These are phyloP conservation scores for Antennarius maculatus DNA, from an alignment of 2,797 vertebrate genomes.

Conservation along the genomic window DNA sequence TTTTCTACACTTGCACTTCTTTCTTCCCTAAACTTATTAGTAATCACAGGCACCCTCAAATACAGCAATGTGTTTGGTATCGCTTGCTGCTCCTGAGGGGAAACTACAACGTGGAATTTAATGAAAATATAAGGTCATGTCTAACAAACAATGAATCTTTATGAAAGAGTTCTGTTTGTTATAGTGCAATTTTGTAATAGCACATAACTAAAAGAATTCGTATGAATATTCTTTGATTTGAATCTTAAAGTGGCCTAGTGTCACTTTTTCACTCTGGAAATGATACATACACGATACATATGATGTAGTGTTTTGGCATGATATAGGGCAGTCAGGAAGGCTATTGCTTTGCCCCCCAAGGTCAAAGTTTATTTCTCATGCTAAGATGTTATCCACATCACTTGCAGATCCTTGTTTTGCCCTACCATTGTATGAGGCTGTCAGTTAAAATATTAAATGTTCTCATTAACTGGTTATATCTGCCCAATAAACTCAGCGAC, in stretches of 20 bases:
- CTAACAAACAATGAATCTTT: conserved; percentile 49
- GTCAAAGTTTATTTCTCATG: too few relatives aligned
- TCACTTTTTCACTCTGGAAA: conserved; percentile 50
- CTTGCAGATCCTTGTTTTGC: too few relatives aligned
- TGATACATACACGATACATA: conserved; percentile 34
- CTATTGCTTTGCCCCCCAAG: too few relatives aligned
- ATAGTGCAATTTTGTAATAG: conserved; percentile 24
- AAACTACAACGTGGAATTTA: conserved; percentile 17
- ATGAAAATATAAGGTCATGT: conserved; percentile 40
- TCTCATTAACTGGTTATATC: too few relatives aligned
- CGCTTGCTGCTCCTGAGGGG: not conserved
- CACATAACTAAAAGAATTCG: conserved; percentile 21
- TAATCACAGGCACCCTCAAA: not conserved
- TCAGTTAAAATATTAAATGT: too few relatives aligned
- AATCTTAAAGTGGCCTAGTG: conserved; percentile 51
- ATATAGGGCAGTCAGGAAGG: too few relatives aligned
- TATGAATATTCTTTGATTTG: conserved; percentile 56
- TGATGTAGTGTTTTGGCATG: too few relatives aligned
- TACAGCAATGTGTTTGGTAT: not conserved
- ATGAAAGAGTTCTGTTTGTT: conserved; percentile 47
- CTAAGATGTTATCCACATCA: too few relatives aligned
- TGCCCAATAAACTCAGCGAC: too few relatives aligned
- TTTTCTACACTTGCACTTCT: too few relatives aligned
- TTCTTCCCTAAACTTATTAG: not conserved
- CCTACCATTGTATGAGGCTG: too few relatives aligned